Conservation (phyloP, 2,888 invertebrate genomes). For the Plebejus melissa region DNA sequence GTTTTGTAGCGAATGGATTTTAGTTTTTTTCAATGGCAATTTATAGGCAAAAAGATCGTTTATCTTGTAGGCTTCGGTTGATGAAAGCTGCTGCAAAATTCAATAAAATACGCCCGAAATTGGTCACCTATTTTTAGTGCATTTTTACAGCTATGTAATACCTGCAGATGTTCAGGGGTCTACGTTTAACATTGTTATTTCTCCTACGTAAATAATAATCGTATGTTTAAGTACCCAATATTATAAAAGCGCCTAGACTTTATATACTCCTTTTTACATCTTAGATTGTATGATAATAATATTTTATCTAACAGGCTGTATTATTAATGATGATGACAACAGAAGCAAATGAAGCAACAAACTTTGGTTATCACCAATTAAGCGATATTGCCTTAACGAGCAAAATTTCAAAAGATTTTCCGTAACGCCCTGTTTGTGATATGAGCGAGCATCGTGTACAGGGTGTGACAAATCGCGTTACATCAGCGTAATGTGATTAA, state of each 20-base stretch:
- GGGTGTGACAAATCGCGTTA: constrained; percentile 58
- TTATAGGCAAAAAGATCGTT: constrained; percentile 34
- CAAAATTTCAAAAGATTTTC: constrained; percentile 3
- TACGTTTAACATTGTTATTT: neutral
- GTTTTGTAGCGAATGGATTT: constrained; percentile 38
- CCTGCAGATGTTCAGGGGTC: neutral
- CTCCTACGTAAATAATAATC: too few relatives aligned
- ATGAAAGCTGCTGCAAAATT: constrained; percentile 11
- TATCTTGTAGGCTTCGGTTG: constrained; percentile 24
- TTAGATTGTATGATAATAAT: too few relatives aligned
- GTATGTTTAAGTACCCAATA: too few relatives aligned
- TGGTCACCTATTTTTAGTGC: neutral
- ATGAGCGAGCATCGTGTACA: constrained; percentile 19
- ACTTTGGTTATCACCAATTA: neutral
- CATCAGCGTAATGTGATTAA: constrained; percentile 63
- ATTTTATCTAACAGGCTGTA: too few relatives aligned
- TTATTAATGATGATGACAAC: neutral
- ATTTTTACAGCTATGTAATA: neutral
- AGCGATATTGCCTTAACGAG: neutral
- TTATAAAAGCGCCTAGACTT: too few relatives aligned
- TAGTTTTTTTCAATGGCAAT: constrained; percentile 37
- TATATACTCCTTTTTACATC: too few relatives aligned
- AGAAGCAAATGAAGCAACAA: neutral
- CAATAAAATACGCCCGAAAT: constrained; percentile 7
- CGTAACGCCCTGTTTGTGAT: neutral